Evolutionary conservation across 1,140 invertebrate species (phyloP).

Genomic region (Bursaphelenchus mucronatus): DNA sequence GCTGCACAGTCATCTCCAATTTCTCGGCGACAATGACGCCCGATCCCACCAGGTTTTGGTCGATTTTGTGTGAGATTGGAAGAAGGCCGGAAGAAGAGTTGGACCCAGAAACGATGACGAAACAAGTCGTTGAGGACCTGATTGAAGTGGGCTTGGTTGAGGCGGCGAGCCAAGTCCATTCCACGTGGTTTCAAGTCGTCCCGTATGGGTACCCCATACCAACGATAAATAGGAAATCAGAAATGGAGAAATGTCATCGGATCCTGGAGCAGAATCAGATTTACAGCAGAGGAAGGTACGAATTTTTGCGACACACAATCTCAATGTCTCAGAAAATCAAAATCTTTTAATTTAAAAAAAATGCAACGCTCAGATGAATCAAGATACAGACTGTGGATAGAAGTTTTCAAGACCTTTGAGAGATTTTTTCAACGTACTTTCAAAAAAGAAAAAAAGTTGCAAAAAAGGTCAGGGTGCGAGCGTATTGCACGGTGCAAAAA

Average conservation of each 20-base stretch:
- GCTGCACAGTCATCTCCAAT: constrained; percentile 45
- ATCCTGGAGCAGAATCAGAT: constrained; percentile 33
- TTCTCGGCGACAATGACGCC: constrained; percentile 31
- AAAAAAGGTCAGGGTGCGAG: too few species aligned
- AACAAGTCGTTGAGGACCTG: constrained; percentile 27
- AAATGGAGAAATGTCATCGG: constrained; percentile 26
- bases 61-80: constrained; percentile 47
- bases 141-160: constrained; percentile 30
- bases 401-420: too few species aligned
- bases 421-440: too few species aligned
- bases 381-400: too few species aligned
- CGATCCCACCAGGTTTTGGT: constrained; percentile 42
- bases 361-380: too few species aligned
- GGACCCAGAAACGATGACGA: constrained; percentile 19
- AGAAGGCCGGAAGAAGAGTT: constrained; percentile 18
- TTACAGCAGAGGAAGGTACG: constrained; percentile 39
- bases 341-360: too few species aligned
- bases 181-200: constrained; percentile 24
- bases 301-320: too few species aligned
- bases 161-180: constrained; percentile 26
- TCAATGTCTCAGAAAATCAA: too few species aligned
- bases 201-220: constrained; percentile 45
- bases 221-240: constrained; percentile 30
- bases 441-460: too few species aligned
- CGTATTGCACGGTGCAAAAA: too few species aligned